Evolutionary conservation across 2,888 invertebrate species (phyloP).

Genomic region (Pycnomerus fuliginosus): DNA sequence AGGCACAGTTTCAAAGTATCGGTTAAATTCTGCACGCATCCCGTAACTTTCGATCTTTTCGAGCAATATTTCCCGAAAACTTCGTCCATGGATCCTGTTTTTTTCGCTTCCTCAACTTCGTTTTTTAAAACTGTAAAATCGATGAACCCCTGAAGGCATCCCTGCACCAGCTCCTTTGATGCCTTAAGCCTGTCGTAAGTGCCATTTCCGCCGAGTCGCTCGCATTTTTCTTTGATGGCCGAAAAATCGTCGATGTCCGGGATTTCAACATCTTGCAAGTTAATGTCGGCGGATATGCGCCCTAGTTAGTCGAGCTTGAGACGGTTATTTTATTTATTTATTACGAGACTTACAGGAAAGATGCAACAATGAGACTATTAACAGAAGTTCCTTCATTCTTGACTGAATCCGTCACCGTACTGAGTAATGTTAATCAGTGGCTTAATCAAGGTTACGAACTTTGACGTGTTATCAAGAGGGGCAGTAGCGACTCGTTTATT

Average conservation of each 20-base stretch:
- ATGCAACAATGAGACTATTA: constrained; percentile 6
- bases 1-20: constrained; percentile 64
- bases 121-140: constrained; percentile 59
- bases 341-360: constrained; percentile 4
- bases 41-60: constrained; percentile 60
- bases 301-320: constrained; percentile 22
- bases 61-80: constrained; percentile 64
- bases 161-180: constrained; percentile 51
- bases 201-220: constrained; percentile 49
- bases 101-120: constrained; percentile 70
- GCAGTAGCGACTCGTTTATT: no score
- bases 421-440: no score
- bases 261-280: constrained; percentile 33
- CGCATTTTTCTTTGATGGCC: constrained; percentile 51
- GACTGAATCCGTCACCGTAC: no score
- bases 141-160: constrained; percentile 62
- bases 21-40: constrained; percentile 63
- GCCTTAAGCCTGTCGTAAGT: constrained; percentile 47
- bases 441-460: no score
- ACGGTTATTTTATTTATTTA: not conserved
- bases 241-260: constrained; percentile 48
- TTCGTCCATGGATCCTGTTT: constrained; percentile 56
- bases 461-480: no score
- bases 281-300: constrained; percentile 29
- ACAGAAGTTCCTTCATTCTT: not conserved